phyloP scores from a whole-genome alignment of 2,888 invertebrate genomes.

The Chrysotoxum bicinctum region DNA sequence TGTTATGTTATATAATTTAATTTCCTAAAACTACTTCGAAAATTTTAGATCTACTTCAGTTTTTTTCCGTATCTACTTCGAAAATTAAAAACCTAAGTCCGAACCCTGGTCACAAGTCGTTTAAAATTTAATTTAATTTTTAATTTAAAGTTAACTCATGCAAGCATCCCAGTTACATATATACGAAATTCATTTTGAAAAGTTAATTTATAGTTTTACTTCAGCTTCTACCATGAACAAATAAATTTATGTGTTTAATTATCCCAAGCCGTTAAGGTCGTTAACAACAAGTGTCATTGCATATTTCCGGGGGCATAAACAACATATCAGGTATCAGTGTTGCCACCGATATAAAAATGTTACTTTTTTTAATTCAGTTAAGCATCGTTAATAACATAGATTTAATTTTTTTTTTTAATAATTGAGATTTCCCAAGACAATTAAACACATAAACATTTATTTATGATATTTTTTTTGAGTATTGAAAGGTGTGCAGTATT shows the following conservation, averaged over 20 bases:
- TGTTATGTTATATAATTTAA: no score
- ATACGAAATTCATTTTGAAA: conserved; percentile 31
- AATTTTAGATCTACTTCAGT: no score
- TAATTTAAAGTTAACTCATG: conserved; percentile 60
- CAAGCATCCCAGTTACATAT: conserved; percentile 65
- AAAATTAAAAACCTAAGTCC: no score
- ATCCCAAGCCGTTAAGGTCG: conserved; percentile 7
- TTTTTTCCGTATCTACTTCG: no score
- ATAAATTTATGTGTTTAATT: conserved; percentile 61
- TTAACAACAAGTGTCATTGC: conserved; percentile 4
- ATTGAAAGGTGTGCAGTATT: conserved; percentile 63
- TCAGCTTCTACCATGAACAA: conserved; percentile 38
- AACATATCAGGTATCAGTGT: background rate
- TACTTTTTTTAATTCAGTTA: background rate
- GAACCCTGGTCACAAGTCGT: no score
- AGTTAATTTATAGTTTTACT: conserved; percentile 67
- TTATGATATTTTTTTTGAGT: conserved; percentile 57
- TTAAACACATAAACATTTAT: conserved; percentile 70
- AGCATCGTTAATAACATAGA: background rate
- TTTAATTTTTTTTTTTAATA: background rate
- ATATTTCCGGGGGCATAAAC: conserved; percentile 19
- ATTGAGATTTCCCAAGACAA: conserved; percentile 49
- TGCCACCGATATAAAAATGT: background rate
- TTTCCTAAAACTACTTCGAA: no score
- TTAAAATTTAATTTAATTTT: no score